These are phyloP conservation scores for Saguinus imperator DNA, from an alignment of 2,113 vertebrate species.

Conservation along the genomic window DNA sequence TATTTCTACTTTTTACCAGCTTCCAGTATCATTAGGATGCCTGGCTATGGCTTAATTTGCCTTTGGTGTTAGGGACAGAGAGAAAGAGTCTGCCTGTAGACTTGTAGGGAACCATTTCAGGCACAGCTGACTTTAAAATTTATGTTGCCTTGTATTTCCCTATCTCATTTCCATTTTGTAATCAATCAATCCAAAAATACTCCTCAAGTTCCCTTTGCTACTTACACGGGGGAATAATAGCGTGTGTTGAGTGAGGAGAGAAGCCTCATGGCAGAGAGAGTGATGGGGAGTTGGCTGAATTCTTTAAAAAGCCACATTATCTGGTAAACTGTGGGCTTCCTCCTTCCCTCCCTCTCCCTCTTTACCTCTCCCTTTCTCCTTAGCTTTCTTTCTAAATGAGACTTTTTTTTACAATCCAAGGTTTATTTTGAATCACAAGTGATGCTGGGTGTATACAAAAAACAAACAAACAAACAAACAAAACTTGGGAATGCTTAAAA, in stretches of 20 bases:
- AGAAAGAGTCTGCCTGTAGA: not conserved
- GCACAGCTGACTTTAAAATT: not conserved
- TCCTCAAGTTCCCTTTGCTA: not conserved
- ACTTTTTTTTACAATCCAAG: not conserved
- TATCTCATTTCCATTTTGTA: not conserved
- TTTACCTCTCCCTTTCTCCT: not conserved
- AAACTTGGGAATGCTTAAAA: not conserved
- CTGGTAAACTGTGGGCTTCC: not conserved
- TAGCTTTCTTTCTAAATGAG: conserved; percentile 5
- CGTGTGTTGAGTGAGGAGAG: not conserved
- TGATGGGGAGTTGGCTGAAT: fast-evolving
- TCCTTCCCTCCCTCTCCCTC: not conserved
- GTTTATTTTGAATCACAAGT: not conserved
- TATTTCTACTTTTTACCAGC: not conserved
- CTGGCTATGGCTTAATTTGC: not conserved
- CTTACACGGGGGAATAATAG: not conserved
- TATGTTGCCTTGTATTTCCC: not conserved
- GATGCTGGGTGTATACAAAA: not conserved
- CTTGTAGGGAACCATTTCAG: fast-evolving
- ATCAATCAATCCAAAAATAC: not conserved
- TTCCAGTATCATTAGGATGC: not conserved
- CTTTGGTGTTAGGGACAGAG: not conserved
- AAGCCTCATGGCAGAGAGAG: not conserved
- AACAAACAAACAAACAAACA: not conserved
- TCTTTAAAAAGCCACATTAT: not conserved